Base-by-base conservation (phyloP, 2,888 invertebrate genomes). In the Sinodicranocentrus sp. region DNA sequence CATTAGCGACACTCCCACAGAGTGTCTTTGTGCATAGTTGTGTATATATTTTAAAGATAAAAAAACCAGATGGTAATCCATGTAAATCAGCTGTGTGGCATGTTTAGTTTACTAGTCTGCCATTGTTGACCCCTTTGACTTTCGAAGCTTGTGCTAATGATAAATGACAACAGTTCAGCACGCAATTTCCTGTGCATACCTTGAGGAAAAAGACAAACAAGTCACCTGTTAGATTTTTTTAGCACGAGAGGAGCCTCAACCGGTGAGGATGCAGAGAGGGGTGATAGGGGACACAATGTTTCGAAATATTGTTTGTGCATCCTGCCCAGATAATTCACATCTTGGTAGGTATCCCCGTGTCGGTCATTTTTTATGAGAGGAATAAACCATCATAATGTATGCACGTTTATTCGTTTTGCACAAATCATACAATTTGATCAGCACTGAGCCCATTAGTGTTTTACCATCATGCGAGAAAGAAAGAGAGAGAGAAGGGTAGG, bases 1-100 rank as follows among this genome's bases (percentile, higher is more conserved):
- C 79, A 79, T 79, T 79, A 79, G 79, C 26, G 79, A 79, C 79
- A 79, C 79, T 79, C 79, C 79, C 79, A 79, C 70, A 70, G 23
- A 33, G 25, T n/a, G 48, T 48, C 21, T 8, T 25, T 59, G 23
- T 25, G 52, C 6, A 21, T 59, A 61, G 15, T 10, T 6, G 8
- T 61, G 23, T 15, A 15, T 23, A 23, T 3, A 17, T 28, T 26
- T 61, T 61, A 26, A 28, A 15, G 17, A 8, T 19, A 1, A 54
- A 57, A 71, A 79, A 71, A 71, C 54, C 33, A 28, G 57, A 70
- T 21, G 65, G 61, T 78, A 78, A 70, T 44, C 43, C 63, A 63
- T 43, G 79, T 71, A 71, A 63, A 61, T 71, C 63, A 54, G 54
- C 44, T 59, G 44, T 23, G 68, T 70, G 70, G 61, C 44, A 26